phyloP scores from a whole-genome alignment of 2,888 invertebrate species.

The Ophraella communa region DNA sequence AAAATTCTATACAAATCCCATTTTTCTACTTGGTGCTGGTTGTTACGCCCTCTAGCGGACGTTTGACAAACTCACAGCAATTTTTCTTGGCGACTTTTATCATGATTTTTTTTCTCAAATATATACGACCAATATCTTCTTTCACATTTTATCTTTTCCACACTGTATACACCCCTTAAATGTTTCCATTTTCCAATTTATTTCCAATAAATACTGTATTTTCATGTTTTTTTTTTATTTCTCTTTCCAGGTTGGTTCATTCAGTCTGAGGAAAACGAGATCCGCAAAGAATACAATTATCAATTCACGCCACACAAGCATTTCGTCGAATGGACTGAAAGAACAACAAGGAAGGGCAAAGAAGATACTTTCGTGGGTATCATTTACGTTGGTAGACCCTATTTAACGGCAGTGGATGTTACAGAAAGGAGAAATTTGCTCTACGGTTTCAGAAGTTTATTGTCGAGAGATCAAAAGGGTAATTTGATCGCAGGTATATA shows the following conservation, averaged over 20 bases:
- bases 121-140: too few species aligned
- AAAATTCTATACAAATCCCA: too few species aligned
- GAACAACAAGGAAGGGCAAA: constrained; percentile 72
- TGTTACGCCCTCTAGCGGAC: too few species aligned
- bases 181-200: too few species aligned
- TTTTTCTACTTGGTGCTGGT: too few species aligned
- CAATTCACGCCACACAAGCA: constrained; percentile 70
- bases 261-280: constrained; percentile 77
- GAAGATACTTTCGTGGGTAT: constrained; percentile 67
- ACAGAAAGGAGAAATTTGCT: constrained; percentile 89
- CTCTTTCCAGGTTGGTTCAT: constrained; percentile 76
- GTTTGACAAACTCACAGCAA: too few species aligned
- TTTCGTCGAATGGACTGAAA: constrained; percentile 87
- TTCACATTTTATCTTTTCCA: too few species aligned
- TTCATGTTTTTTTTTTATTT: not conserved
- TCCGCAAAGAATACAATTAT: constrained; percentile 86
- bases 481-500: constrained; percentile 84
- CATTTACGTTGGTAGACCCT: constrained; percentile 80
- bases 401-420: constrained; percentile 81
- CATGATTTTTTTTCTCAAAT: too few species aligned
- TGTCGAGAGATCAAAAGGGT: constrained; percentile 84
- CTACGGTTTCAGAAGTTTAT: constrained; percentile 81
- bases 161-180: too few species aligned
- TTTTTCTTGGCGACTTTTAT: too few species aligned
- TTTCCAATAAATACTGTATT: not conserved